Evolutionary conservation across 2,797 vertebrate genomes (phyloP).

Genomic region (Mus spretus): DNA sequence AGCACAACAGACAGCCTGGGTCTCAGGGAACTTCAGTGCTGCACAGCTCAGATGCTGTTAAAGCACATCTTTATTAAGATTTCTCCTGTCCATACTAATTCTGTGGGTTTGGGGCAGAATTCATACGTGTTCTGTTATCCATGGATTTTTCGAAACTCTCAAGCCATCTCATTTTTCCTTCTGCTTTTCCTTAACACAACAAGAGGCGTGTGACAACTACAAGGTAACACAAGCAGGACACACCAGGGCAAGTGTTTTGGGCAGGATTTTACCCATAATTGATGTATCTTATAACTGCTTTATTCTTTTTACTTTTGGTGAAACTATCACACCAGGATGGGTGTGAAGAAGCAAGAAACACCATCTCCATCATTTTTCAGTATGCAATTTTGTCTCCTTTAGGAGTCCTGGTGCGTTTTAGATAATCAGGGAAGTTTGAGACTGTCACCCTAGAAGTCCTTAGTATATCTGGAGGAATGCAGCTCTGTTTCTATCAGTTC

Average conservation of each 20-base stretch:
- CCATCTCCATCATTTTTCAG: not conserved
- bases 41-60: not conserved
- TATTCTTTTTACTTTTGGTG: constrained; percentile 22
- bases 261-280: not conserved
- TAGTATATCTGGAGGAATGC: not conserved
- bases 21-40: not conserved
- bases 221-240: constrained; percentile 1
- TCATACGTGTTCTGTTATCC: not conserved
- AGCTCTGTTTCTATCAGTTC: not conserved
- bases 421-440: not conserved
- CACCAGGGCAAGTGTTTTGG: not conserved
- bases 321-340: not conserved
- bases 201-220: not conserved
- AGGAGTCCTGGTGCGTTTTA: not conserved
- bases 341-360: not conserved
- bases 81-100: not conserved
- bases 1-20: fast-evolving
- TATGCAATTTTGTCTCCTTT: constrained; percentile 5
- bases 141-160: not conserved
- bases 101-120: constrained; percentile 4
- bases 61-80: not conserved
- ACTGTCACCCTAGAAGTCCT: not conserved
- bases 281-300: not conserved
- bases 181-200: constrained; percentile 22
- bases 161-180: not conserved